phyloP scores from a whole-genome alignment of 1,140 invertebrate genomes.

The Pomacea maculata region DNA sequence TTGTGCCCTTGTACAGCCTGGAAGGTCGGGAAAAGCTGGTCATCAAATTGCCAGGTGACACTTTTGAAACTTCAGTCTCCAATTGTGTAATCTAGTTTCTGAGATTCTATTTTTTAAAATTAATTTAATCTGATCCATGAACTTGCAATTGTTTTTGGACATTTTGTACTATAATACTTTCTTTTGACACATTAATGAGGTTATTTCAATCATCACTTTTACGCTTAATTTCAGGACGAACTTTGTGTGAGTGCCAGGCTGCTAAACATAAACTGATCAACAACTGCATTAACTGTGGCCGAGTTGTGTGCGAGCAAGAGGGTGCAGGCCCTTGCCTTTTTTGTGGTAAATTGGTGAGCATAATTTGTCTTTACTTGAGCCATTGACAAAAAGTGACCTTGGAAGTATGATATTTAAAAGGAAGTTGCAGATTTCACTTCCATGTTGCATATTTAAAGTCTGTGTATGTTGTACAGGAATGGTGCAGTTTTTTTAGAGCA shows the following conservation, averaged over 20 bases:
- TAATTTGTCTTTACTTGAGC: neutral
- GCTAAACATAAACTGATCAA: constrained; percentile 88
- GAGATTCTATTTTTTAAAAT: too few relatives aligned
- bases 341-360: constrained; percentile 75
- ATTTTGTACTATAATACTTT: neutral
- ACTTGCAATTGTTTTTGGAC: neutral
- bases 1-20: constrained; percentile 78
- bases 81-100: too few relatives aligned
- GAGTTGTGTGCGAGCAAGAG: constrained; percentile 95
- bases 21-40: constrained; percentile 74
- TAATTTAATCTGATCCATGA: too few relatives aligned
- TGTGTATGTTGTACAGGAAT: too few relatives aligned
- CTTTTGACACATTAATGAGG: neutral
- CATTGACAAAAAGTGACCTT: too few relatives aligned
- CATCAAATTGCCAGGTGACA: constrained; percentile 58
- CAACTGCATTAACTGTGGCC: constrained; percentile 93
- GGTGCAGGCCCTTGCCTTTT: constrained; percentile 95
- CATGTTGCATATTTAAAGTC: too few relatives aligned
- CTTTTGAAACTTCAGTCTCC: too few relatives aligned
- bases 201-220: neutral
- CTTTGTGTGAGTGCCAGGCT: constrained; percentile 92
- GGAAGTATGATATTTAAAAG: too few relatives aligned
- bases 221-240: constrained; percentile 73
- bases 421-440: too few relatives aligned
- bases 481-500: too few relatives aligned